A percentile compares a stretch with the other conserved stretches of the same genome.
Conservation (phyloP, 2,797 vertebrate genomes). For the Chiloscyllium punctatum region DNA sequence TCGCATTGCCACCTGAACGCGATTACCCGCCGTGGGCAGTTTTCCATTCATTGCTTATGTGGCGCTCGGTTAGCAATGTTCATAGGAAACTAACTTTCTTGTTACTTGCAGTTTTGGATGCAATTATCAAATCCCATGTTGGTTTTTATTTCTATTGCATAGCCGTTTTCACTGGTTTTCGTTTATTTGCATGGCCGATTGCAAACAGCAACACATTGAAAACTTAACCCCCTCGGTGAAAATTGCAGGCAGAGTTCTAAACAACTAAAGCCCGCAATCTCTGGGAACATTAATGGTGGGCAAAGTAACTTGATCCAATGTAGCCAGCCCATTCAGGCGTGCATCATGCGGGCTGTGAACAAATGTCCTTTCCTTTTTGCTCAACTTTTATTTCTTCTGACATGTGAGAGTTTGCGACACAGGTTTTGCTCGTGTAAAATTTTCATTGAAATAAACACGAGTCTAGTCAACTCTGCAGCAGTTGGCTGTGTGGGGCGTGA, state of each 20-base stretch:
- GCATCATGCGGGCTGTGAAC: background rate
- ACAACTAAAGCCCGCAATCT: background rate
- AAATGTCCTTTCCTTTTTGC: background rate
- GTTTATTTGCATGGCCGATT: background rate
- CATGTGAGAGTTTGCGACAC: background rate
- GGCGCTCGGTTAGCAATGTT: background rate
- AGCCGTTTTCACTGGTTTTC: background rate
- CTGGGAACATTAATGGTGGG: background rate
- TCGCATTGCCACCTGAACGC: background rate
- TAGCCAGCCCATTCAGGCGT: too few relatives aligned
- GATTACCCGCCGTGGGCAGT: background rate
- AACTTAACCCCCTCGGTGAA: background rate
- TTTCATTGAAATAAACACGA: background rate
- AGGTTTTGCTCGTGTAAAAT: background rate
- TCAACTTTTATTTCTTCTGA: background rate
- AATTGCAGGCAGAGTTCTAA: background rate
- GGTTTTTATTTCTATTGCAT: background rate
- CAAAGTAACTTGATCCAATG: background rate
- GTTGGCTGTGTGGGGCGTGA: too few relatives aligned
- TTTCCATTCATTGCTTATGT: background rate
- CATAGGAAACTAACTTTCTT: background rate
- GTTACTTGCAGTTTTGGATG: background rate
- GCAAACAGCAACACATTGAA: background rate
- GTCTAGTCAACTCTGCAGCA: background rate
- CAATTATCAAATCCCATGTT: background rate